phyloP scores from a whole-genome alignment of 2,113 vertebrate genomes.

The Oryzias curvinotus region DNA sequence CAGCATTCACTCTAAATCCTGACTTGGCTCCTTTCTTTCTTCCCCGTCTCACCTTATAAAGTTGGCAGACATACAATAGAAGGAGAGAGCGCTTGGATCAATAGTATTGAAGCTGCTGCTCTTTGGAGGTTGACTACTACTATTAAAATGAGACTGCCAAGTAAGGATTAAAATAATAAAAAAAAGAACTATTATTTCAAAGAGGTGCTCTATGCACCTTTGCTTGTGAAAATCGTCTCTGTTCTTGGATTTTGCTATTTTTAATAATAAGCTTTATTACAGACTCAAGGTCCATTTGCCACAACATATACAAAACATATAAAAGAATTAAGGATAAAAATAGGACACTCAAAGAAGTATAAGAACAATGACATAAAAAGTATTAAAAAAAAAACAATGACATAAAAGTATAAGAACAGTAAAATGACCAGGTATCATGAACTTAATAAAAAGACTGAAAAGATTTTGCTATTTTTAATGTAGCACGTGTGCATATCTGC shows the following conservation, averaged over 20 bases:
- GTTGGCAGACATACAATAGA: constrained; percentile 7
- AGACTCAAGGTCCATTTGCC: no score
- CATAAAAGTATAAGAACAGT: no score
- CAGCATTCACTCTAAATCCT: neutral
- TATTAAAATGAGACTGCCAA: constrained; percentile 18
- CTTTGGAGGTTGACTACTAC: constrained; percentile 15
- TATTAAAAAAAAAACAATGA: no score
- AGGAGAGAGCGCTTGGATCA: constrained; percentile 31
- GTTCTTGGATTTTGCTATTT: neutral
- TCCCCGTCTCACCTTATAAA: constrained; percentile 10
- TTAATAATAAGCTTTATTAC: no score
- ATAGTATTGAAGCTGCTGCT: constrained; percentile 34
- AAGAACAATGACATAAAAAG: no score
- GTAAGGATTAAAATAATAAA: constrained; percentile 12
- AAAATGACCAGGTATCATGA: no score
- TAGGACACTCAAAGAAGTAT: no score
- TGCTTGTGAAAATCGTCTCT: neutral
- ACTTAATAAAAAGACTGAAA: no score
- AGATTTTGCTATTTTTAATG: neutral
- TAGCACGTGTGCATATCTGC: no score
- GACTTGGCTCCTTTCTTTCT: neutral
- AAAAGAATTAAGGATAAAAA: no score
- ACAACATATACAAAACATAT: no score
- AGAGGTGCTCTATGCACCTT: constrained; percentile 1
- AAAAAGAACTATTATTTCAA: neutral